phyloP scores from a whole-genome alignment of 2,797 vertebrate species.

The Agapornis canus region DNA sequence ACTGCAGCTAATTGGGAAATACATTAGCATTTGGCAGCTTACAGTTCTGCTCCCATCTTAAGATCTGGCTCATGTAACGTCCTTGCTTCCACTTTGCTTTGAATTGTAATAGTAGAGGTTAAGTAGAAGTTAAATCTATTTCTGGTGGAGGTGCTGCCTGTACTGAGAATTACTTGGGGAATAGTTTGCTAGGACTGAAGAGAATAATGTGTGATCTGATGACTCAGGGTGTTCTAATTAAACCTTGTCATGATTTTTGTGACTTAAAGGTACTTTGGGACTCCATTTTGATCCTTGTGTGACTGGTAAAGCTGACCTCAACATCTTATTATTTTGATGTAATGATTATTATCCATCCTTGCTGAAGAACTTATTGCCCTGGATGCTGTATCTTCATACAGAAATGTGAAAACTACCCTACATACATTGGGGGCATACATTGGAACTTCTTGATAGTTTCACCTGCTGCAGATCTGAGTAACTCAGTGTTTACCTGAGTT shows the following conservation, averaged over 20 bases:
- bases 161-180: background rate
- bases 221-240: background rate
- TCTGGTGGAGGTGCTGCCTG: background rate
- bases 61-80: background rate
- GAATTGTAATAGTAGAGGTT: constrained; percentile 3
- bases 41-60: background rate
- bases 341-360: background rate
- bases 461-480: background rate
- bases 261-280: background rate
- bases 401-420: background rate
- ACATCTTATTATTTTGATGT: background rate
- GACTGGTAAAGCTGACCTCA: background rate
- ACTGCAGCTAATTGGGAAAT: constrained; percentile 16
- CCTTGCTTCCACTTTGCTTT: constrained; percentile 41
- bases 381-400: background rate
- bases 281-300: background rate
- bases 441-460: background rate
- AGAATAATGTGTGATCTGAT: background rate
- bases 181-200: background rate
- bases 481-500: background rate
- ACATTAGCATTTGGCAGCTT: constrained; percentile 13
- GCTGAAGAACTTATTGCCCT: background rate
- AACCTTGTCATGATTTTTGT: background rate
- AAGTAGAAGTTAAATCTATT: constrained; percentile 16
- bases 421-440: background rate